A percentile compares a stretch with the other conserved stretches of the same genome.
Conservation (phyloP, 2,113 vertebrate species). For the Hippocampus zosterae region DNA sequence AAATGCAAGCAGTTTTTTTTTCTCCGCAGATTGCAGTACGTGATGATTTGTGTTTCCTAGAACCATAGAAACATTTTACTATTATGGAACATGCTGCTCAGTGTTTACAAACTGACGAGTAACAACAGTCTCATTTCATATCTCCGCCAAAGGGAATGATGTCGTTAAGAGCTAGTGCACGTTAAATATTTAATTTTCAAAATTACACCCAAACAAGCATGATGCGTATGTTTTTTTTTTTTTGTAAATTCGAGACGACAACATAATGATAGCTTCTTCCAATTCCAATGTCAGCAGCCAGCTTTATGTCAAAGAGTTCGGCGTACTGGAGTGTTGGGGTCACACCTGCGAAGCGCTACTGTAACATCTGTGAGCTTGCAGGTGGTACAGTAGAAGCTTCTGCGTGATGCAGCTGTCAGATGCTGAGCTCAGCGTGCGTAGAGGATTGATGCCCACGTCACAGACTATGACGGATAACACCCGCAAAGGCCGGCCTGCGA, state of each 20-base stretch:
- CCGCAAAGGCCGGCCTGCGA: neutral
- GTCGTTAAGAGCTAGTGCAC: constrained; percentile 30
- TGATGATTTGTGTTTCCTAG: neutral
- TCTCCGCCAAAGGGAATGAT: constrained; percentile 10
- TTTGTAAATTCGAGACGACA: constrained; percentile 23
- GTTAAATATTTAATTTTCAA: constrained; percentile 18
- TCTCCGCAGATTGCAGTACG: neutral
- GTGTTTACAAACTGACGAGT: constrained; percentile 34
- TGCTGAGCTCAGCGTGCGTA: neutral
- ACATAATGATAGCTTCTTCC: constrained; percentile 32
- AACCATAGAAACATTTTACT: constrained; percentile 21
- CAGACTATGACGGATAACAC: neutral
- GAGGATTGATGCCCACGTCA: neutral
- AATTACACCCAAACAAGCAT: constrained; percentile 35
- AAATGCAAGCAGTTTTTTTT: neutral
- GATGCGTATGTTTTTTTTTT: neutral
- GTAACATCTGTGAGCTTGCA: constrained; percentile 26
- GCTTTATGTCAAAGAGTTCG: constrained; percentile 24
- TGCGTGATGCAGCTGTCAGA: constrained; percentile 11
- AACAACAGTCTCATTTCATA: constrained; percentile 9
- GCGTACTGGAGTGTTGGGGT: constrained; percentile 14
- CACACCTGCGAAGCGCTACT: constrained; percentile 29
- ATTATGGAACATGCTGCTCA: constrained; percentile 61
- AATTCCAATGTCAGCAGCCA: neutral
- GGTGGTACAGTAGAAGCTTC: constrained; percentile 4